A percentile compares a stretch with the other conserved stretches of the same genome.
These are phyloP conservation scores for Echiichthys vipera DNA, from an alignment of 2,797 vertebrate genomes.

Conservation along the genomic window DNA sequence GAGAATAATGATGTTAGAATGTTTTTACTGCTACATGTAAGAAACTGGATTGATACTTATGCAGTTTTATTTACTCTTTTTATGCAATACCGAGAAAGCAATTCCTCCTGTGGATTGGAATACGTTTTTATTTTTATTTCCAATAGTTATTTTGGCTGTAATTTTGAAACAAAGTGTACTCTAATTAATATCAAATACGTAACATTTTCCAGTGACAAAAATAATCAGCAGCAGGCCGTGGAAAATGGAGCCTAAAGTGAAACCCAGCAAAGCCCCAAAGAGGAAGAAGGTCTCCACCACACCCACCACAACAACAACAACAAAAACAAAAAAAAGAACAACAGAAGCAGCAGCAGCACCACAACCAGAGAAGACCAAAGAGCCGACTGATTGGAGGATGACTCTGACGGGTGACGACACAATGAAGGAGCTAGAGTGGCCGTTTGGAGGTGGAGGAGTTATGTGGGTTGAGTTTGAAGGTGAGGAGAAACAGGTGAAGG, in stretches of 20 bases:
- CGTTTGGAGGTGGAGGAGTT: slow-evolving; percentile 30
- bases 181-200: neutral
- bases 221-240: slow-evolving; percentile 69
- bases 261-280: slow-evolving; percentile 2
- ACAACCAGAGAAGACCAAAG: neutral
- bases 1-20: neutral
- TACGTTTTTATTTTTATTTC: neutral
- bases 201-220: slow-evolving; percentile 48
- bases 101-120: neutral
- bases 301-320: neutral
- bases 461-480: slow-evolving; percentile 38
- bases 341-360: neutral
- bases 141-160: neutral
- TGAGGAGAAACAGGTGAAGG: slow-evolving; percentile 37
- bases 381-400: neutral
- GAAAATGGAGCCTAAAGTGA: slow-evolving; percentile 54
- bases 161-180: neutral
- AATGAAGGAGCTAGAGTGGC: slow-evolving; percentile 16
- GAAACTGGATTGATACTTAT: neutral
- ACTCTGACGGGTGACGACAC: neutral
- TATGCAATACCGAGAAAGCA: neutral
- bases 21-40: neutral
- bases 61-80: neutral
- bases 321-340: too few relatives aligned
- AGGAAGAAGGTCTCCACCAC: slow-evolving; percentile 10